These are phyloP conservation scores for Arothron firmamentum DNA, from an alignment of 2,113 vertebrate species.

Conservation along the genomic window DNA sequence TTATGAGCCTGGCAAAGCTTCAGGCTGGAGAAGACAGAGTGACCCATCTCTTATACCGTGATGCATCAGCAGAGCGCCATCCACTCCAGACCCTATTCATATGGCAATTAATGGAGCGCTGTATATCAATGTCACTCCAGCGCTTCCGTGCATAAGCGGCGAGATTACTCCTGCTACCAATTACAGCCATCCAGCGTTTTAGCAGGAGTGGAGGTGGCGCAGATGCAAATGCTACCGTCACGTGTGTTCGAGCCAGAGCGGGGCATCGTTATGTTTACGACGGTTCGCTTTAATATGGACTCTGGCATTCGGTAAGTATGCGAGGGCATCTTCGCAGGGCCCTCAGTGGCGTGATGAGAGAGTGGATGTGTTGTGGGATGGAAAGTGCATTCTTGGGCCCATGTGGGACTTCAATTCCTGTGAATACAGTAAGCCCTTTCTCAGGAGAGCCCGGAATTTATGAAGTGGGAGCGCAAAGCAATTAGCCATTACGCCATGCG, in stretches of 20 bases:
- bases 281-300: constrained; percentile 22
- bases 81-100: constrained; percentile 74
- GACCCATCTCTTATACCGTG: constrained; percentile 72
- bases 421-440: constrained; percentile 44
- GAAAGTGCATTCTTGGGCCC: constrained; percentile 18
- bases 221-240: constrained; percentile 48
- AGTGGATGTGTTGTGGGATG: constrained; percentile 16
- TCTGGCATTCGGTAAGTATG: constrained; percentile 40
- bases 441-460: constrained; percentile 44
- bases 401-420: constrained; percentile 44
- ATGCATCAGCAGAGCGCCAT: constrained; percentile 72
- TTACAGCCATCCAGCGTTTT: constrained; percentile 58
- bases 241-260: constrained; percentile 47
- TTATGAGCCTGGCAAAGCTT: constrained; percentile 75
- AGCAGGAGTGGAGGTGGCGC: constrained; percentile 45
- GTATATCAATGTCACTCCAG: constrained; percentile 76
- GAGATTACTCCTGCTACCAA: constrained; percentile 63
- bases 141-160: constrained; percentile 63
- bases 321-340: constrained; percentile 22
- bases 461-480: constrained; percentile 39
- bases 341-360: constrained; percentile 16
- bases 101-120: constrained; percentile 78
- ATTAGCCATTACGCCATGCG: constrained; percentile 43
- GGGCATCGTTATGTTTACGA: constrained; percentile 60
- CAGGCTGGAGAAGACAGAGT: constrained; percentile 70